Evolutionary conservation across 2,797 vertebrate species (phyloP).

Genomic region (Arctocebus calabarensis): DNA sequence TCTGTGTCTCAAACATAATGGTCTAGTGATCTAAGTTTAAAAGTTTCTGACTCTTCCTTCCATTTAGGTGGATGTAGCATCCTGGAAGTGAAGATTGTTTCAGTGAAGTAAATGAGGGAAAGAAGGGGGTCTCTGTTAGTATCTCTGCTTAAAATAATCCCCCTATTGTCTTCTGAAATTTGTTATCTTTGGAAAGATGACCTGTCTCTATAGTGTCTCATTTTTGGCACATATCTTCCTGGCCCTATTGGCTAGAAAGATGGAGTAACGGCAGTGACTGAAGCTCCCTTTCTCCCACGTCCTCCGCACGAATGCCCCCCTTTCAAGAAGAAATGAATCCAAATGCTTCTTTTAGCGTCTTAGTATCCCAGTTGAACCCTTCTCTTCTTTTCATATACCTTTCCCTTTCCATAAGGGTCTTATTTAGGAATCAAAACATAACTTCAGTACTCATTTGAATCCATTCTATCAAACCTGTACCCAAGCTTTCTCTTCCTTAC

Average conservation of each 20-base stretch:
- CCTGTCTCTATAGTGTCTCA: not conserved
- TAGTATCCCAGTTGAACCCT: not conserved
- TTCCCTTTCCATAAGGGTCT: not conserved
- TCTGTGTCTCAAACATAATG: not conserved
- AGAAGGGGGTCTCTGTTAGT: not conserved
- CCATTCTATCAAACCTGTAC: not conserved
- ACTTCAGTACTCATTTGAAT: slow-evolving; percentile 11
- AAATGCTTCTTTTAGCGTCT: not conserved
- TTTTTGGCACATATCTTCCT: not conserved
- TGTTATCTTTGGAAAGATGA: slow-evolving; percentile 25
- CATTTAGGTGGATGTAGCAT: not conserved
- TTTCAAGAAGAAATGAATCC: not conserved
- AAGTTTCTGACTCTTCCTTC: not conserved
- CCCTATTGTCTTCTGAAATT: slow-evolving; percentile 22
- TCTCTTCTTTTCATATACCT: not conserved
- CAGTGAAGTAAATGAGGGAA: not conserved
- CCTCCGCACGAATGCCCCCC: not conserved
- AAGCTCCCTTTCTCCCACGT: not conserved
- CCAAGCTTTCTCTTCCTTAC: slow-evolving; percentile 18
- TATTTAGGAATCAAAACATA: slow-evolving; percentile 30
- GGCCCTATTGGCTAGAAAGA: not conserved
- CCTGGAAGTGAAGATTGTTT: not conserved
- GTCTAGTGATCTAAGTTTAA: not conserved
- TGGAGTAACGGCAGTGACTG: not conserved
- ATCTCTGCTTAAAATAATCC: slow-evolving; percentile 6